phyloP scores from a whole-genome alignment of 1,140 invertebrate species.

The Drosophila gunungcola region DNA sequence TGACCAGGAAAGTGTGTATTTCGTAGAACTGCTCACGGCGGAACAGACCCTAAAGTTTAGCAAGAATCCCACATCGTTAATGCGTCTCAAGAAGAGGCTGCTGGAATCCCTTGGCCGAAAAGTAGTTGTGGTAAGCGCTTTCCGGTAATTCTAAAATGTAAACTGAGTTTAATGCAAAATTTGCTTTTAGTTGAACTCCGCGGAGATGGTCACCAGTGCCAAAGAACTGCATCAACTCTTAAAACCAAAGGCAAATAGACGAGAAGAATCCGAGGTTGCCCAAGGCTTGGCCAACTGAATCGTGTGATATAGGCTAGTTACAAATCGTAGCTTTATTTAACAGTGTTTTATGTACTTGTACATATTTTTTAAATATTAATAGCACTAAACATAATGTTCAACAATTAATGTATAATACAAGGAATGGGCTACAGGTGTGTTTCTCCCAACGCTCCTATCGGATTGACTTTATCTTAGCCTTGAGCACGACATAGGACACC shows the following conservation, averaged over 20 bases:
- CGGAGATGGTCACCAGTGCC: conserved; percentile 54
- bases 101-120: conserved; percentile 62
- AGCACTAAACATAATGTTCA: conserved; percentile 91
- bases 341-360: conserved; percentile 63
- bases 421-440: conserved; percentile 74
- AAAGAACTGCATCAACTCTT: conserved; percentile 50
- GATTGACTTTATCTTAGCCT: conserved; percentile 79
- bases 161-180: neutral
- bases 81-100: conserved; percentile 65
- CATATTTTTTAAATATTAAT: conserved; percentile 87
- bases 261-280: conserved; percentile 15
- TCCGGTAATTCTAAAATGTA: neutral
- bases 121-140: conserved; percentile 65
- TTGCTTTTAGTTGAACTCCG: conserved; percentile 44
- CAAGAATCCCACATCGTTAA: conserved; percentile 49
- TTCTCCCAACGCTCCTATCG: conserved; percentile 43
- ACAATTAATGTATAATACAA: conserved; percentile 91
- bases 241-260: neutral
- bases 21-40: conserved; percentile 60
- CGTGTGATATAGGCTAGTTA: conserved; percentile 63
- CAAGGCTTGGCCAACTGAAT: conserved; percentile 45
- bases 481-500: conserved; percentile 91
- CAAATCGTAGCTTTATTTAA: conserved; percentile 65
- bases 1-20: conserved; percentile 45
- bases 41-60: conserved; percentile 65